A percentile compares a stretch with the other conserved stretches of the same genome.
Conservation (phyloP, 2,113 vertebrate species). For the Ranitomeya imitator region DNA sequence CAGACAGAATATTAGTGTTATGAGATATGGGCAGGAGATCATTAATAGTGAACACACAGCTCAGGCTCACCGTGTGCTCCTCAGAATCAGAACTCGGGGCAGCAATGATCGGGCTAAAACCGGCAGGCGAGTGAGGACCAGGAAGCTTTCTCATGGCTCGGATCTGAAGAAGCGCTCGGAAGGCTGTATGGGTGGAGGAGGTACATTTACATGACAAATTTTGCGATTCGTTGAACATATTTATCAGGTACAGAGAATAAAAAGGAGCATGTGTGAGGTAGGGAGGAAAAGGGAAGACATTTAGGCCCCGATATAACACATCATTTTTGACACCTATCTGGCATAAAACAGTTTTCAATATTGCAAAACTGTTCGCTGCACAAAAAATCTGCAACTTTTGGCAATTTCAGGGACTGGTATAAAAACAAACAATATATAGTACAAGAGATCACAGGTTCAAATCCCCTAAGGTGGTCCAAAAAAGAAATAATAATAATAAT, state of each 20-base stretch:
- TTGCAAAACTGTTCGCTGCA: too few species aligned
- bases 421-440: too few species aligned
- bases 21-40: neutral
- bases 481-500: too few species aligned
- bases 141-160: slow-evolving; percentile 95
- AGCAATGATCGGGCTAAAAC: slow-evolving; percentile 91
- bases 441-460: too few species aligned
- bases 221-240: neutral
- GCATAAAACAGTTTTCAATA: too few species aligned
- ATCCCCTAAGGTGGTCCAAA: too few species aligned
- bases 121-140: slow-evolving; percentile 85
- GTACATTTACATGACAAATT: neutral
- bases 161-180: slow-evolving; percentile 96
- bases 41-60: neutral
- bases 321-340: too few species aligned
- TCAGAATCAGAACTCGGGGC: slow-evolving; percentile 93
- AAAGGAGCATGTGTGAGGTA: neutral
- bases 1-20: neutral
- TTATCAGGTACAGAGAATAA: neutral
- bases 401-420: too few species aligned
- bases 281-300: neutral
- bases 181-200: slow-evolving; percentile 70
- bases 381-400: too few species aligned
- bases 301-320: too few species aligned
- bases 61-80: slow-evolving; percentile 85